Conservation (phyloP, 2,888 invertebrate genomes). For the Acanthoscelides obtectus region DNA sequence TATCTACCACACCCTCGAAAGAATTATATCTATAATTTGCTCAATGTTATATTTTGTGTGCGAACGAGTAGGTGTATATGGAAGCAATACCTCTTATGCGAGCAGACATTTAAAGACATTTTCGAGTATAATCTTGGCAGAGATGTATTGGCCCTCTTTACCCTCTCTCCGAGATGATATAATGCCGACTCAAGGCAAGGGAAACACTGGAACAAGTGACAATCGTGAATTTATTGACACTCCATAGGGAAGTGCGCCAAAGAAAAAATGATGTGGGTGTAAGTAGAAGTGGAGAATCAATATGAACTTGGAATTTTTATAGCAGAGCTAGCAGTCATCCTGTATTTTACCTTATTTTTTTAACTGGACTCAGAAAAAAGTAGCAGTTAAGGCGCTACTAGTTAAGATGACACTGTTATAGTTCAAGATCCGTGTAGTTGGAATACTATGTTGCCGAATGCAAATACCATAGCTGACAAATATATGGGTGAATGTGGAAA, state of each 20-base stretch:
- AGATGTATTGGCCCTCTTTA: slow-evolving; percentile 32
- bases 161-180: slow-evolving; percentile 1
- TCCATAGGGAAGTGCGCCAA: background rate
- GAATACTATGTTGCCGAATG: no score
- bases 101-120: slow-evolving; percentile 29
- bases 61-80: slow-evolving; percentile 1
- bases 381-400: no score
- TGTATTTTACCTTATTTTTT: no score
- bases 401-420: no score
- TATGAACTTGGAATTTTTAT: no score
- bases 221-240: background rate
- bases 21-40: background rate
- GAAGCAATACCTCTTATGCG: slow-evolving; percentile 11
- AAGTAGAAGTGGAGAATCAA: no score
- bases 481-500: no score
- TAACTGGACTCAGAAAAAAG: no score
- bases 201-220: background rate
- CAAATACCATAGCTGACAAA: no score
- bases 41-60: background rate
- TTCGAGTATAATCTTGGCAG: slow-evolving; percentile 34
- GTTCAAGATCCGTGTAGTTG: no score
- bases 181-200: background rate
- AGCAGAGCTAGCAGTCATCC: no score
- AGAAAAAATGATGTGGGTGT: background rate
- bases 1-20: background rate